Base-by-base conservation (phyloP, 2,888 invertebrate species). In the Lamellibrachia columna region DNA sequence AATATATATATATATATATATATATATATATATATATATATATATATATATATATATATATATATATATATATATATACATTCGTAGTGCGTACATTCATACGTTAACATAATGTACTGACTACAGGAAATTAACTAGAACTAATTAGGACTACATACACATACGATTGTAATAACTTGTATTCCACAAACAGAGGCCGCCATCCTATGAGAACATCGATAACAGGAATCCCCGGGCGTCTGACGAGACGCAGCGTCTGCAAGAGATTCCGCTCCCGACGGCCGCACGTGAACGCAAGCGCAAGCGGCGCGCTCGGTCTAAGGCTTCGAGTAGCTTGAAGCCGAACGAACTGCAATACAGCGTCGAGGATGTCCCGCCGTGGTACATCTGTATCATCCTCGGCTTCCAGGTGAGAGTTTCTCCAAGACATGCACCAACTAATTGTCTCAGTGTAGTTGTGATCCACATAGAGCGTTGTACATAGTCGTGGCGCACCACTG, bases 371-470 rank as follows among this genome's bases (percentile, higher is more conserved):
- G 97, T 97, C 40, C 98, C 98, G 0, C 98, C 98, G 0, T 98
- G 98, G 98, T 98, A 98, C 96, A 97, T 98, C 53, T 98, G 98
- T 95, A 97, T 98, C 94, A 98, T 98, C 95, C 97, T 98, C 97
- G 98, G 98, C 22, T 97, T 98, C 93, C 98, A 98, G 97, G 98
- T 98, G 96, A 94, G 94, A 92, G 75, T 75, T 11, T 9, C 8
- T 55, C 8, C 15, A n/a, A 15, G 22, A 60, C 4, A 60, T 7
- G 4, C 60, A 53, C 55, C 40, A 91, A 52, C 52, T 90, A 90
- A 90, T 15, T n/a, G 15, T 90, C 15, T 92, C 9, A 55, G 0
- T 92, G 22, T 91, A 11, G 7, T 60, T 60, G 40, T 28, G 52
- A 92, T 55, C 52, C 92, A 40, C 40, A 40, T 40, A 40, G 40